phyloP scores from a whole-genome alignment of 2,113 vertebrate genomes.

The Gnathonemus echidnorhynchus region DNA sequence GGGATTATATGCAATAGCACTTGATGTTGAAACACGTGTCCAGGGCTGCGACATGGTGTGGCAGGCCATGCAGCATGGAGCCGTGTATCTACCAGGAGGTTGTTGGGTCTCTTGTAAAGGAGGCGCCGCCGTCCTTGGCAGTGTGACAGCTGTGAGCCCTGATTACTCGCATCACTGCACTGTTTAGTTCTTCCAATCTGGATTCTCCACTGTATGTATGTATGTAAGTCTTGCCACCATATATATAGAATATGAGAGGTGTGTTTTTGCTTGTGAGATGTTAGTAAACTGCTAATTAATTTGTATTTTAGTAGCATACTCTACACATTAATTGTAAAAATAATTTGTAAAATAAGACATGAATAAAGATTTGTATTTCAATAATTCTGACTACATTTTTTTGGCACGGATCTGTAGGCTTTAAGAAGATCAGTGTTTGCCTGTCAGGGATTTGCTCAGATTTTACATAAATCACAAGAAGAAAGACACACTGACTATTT shows the following conservation, averaged over 20 bases:
- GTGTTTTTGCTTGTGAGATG: conserved; percentile 8
- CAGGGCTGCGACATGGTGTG: neutral
- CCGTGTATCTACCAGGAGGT: neutral
- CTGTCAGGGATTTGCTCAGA: neutral
- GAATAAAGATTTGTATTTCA: conserved; percentile 43
- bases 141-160: neutral
- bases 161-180: neutral
- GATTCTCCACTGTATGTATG: neutral
- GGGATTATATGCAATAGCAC: neutral
- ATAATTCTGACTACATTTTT: neutral
- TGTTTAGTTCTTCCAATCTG: neutral
- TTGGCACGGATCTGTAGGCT: neutral
- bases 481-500: neutral
- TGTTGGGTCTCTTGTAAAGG: neutral
- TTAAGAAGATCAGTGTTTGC: neutral
- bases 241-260: neutral
- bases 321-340: conserved; percentile 22
- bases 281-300: conserved; percentile 14
- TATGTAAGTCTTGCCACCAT: neutral
- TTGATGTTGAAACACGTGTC: neutral
- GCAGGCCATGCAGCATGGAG: neutral
- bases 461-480: neutral
- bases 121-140: neutral
- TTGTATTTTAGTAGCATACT: conserved; percentile 18
- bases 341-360: conserved; percentile 34